Evolutionary conservation across 2,113 vertebrate genomes (phyloP).

Genomic region (Ictidomys tridecemlineatus): DNA sequence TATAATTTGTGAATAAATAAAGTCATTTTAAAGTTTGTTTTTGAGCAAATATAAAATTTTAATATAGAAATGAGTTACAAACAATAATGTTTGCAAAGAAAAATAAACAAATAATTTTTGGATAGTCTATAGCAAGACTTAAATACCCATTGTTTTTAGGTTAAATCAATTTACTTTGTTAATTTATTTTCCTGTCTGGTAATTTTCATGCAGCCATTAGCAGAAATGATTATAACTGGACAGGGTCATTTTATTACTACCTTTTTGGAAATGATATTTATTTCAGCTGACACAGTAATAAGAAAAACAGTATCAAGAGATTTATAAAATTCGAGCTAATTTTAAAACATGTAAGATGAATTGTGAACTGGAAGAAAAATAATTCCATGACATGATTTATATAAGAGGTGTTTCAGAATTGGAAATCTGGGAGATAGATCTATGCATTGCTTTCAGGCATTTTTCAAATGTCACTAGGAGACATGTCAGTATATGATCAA

Average conservation of each 20-base stretch:
- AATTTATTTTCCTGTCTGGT: slow-evolving; percentile 79
- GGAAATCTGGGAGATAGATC: background rate
- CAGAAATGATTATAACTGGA: slow-evolving; percentile 72
- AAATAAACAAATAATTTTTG: slow-evolving; percentile 72
- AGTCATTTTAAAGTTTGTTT: background rate
- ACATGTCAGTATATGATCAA: background rate
- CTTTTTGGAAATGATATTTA: slow-evolving; percentile 61
- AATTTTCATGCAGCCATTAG: slow-evolving; percentile 68
- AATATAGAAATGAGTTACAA: background rate
- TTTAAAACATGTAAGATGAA: slow-evolving; percentile 65
- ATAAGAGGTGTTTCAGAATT: slow-evolving; percentile 63
- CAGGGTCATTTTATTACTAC: slow-evolving; percentile 69
- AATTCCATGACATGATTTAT: slow-evolving; percentile 33
- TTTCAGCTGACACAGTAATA: slow-evolving; percentile 74
- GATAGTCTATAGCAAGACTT: slow-evolving; percentile 72
- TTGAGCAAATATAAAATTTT: background rate
- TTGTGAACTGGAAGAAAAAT: slow-evolving; percentile 67
- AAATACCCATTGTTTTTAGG: slow-evolving; percentile 61
- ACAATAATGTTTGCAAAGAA: background rate
- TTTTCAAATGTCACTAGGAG: slow-evolving; percentile 67
- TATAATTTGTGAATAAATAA: background rate
- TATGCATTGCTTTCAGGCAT: slow-evolving; percentile 39
- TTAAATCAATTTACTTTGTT: slow-evolving; percentile 64
- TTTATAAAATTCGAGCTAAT: slow-evolving; percentile 77
- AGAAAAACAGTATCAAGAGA: slow-evolving; percentile 68